A percentile compares a stretch with the other conserved stretches of the same genome.
Evolutionary conservation across 2,113 vertebrate genomes (phyloP).

Genomic region (Mastomys coucha): DNA sequence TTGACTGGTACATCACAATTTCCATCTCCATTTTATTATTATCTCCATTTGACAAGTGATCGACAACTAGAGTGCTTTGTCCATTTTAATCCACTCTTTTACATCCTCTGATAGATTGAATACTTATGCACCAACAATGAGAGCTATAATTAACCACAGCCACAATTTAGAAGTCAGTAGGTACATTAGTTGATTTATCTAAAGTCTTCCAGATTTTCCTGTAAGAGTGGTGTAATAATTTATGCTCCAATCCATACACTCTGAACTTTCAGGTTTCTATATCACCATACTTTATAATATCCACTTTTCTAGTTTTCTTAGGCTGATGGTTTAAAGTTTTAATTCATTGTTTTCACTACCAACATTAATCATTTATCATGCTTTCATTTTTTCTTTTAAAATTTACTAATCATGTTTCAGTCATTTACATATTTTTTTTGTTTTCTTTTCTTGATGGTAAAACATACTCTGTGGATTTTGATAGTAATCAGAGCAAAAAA

Average conservation of each 20-base stretch:
- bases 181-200: not conserved
- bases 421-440: not conserved
- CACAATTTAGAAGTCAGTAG: not conserved
- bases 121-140: not conserved
- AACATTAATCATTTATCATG: not conserved
- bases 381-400: slow-evolving; percentile 36
- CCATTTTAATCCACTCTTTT: not conserved
- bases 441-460: not conserved
- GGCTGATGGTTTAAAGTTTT: slow-evolving; percentile 8
- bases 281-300: not conserved
- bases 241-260: not conserved
- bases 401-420: not conserved
- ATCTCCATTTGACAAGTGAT: not conserved
- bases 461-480: not conserved
- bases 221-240: not conserved
- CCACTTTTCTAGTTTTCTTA: not conserved
- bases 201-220: not conserved
- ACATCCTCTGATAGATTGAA: not conserved
- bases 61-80: not conserved
- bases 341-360: not conserved
- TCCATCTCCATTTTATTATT: not conserved
- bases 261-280: not conserved
- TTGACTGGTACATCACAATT: not conserved
- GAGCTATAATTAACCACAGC: not conserved
- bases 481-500: not conserved